phyloP scores from a whole-genome alignment of 1,140 invertebrate species.

The Drosophila malerkotliana region DNA sequence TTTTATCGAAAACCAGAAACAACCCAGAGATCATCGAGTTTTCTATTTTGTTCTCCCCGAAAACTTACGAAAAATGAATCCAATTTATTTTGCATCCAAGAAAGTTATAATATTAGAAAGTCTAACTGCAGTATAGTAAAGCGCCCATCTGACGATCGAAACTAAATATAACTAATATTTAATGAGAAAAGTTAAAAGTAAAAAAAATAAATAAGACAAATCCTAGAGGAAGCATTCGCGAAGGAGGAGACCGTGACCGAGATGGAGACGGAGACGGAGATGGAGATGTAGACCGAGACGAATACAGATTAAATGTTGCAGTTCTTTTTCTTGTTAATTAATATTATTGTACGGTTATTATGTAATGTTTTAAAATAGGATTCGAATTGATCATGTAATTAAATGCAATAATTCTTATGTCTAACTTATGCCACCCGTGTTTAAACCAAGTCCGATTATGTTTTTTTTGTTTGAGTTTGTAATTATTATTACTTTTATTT shows the following conservation, averaged over 20 bases:
- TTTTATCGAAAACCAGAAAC: background rate
- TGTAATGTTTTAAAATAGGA: conserved; percentile 64
- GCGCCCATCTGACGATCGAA: conserved; percentile 17
- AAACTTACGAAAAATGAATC: background rate
- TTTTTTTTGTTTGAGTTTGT: conserved; percentile 7
- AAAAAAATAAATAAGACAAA: conserved; percentile 42
- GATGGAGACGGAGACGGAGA: background rate
- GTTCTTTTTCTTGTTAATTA: conserved; percentile 70
- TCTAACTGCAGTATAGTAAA: background rate
- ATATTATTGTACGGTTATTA: conserved; percentile 64
- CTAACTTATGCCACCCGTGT: conserved; percentile 51
- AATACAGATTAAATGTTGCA: conserved; percentile 44
- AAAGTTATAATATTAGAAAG: conserved; percentile 3
- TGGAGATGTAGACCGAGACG: background rate
- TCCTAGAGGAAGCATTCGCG: conserved; percentile 34
- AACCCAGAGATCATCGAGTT: background rate
- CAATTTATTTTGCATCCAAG: background rate
- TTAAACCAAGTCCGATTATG: conserved; percentile 44
- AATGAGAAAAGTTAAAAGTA: background rate
- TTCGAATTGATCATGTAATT: conserved; percentile 61
- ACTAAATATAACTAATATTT: conserved; percentile 28
- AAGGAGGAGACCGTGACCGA: background rate
- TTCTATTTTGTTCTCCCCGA: conserved; percentile 2
- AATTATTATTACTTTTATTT: background rate
- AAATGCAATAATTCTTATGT: conserved; percentile 59